Evolutionary conservation across 1,140 invertebrate species (phyloP), one percentile per base, ranked within the genome.

Genomic region (Drosophila truncata): DNA sequence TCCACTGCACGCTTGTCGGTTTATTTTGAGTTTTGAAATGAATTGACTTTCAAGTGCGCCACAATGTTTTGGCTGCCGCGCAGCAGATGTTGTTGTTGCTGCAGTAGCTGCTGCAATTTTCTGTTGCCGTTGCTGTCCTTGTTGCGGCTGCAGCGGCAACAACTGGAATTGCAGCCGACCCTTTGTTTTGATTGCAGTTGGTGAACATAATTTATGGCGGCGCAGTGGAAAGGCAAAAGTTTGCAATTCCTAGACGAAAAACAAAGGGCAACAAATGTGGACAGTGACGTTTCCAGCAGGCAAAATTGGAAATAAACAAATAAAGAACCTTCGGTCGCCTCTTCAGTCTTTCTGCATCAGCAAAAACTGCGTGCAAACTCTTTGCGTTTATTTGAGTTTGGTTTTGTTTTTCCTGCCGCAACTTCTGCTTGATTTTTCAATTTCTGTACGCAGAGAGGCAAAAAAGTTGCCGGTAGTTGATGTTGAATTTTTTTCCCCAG

Each of bases 171-270:
- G 47, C 74, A 73, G 76, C 70, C 58, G 31, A 69, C 66, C 74
- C 75, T 74, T 74, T 87, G 83, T 80, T 87, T 87, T 83, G 84
- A 83, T 87, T 88, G 84, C 80, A 84, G 84, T 87, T 87, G 72
- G 62, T 47, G 65, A 80, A 84, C 80, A 88, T 88, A 87, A 84
- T 84, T 88, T 88, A 87, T 88, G 60, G 73, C 80, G 72, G 65
- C 60, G 49, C 58, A 77, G 55, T 42, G 66, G 52, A 25, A 62
- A 63, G 55, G 57, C 23, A 69, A 74, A 86, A 64, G 66, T 80
- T 79, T 84, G 72, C 72, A 39, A 35, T 31, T 52, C 18, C 50
- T 49, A 31, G 70, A 50, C 55, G 2, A 52, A 33, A 54, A 73
- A 73, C 66, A 72, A 63, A 47, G 42, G 52, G 25, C 69, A 69